Base-by-base conservation (phyloP, 2,797 vertebrate genomes). In the Pelodytes ibericus region DNA sequence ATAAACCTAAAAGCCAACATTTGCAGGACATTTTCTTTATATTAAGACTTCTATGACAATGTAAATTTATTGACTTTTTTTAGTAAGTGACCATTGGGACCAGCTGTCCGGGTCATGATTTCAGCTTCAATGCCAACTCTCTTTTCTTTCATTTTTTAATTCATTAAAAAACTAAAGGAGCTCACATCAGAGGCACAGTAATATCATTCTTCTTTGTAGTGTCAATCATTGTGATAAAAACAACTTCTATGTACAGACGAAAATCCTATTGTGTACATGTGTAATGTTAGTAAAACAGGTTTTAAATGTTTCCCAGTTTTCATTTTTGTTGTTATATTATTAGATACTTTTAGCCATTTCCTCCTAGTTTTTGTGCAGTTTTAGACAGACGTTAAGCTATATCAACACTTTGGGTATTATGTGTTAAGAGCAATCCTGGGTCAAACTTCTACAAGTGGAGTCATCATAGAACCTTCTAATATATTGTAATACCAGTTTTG, bases 1-100 rank as follows among this genome's bases (percentile, higher is more conserved):
- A 62, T n/a, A 83, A 86, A 81, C 41, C 11, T 74, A 74, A 79
- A 73, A 69, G 77, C 77, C 73, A 79, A 79, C 77, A 68, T 44
- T 74, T 63, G 47, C 51, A 63, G 77, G 77, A 74, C 64, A 74
- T 69, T 73, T 69, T 73, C 58, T 63, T 53, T 62, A 66, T 72
- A 67, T 60, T n/a, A 62, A 30, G 30, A 27, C 27, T n/a, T 68
- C 41, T 51, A 51, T 59, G 75, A 77, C 61, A 72, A 51, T 51
- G 51, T 67, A 31, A 68, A 79, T 73, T 79, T 68, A 79, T 73
- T 74, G 71, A 47, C 57, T 66, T 20, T 44, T 67, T n/a, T 49
- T 30, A 27, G 44, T 61, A 64, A 60, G 71, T 79, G 47, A 31
- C 58, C 47, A 63, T 25, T 41, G 47, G 36, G 13, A 33, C 56